These are phyloP conservation scores for Danaus chrysippus DNA, from an alignment of 2,888 invertebrate genomes.

Conservation along the genomic window DNA sequence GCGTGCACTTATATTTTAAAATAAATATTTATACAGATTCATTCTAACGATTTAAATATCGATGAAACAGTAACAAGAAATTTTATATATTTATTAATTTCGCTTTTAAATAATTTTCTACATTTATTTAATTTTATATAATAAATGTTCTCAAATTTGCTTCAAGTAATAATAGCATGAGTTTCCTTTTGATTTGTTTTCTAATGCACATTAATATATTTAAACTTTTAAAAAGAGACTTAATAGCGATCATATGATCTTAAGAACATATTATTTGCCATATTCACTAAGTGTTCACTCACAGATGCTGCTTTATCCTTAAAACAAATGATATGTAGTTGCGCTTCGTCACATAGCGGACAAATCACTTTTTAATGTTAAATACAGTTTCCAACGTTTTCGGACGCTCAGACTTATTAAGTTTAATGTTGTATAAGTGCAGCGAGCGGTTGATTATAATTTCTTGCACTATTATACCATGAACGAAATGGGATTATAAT, in stretches of 20 bases:
- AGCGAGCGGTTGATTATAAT: constrained; percentile 15
- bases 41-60: constrained; percentile 53
- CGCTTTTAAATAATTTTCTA: too few relatives aligned
- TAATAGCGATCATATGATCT: not conserved
- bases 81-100: too few relatives aligned
- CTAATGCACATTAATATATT: too few relatives aligned
- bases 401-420: constrained; percentile 18
- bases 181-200: too few relatives aligned
- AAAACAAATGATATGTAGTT: constrained; percentile 46
- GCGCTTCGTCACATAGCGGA: constrained; percentile 35
- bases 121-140: too few relatives aligned
- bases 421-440: constrained; percentile 24
- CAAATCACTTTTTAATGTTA: constrained; percentile 50
- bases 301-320: constrained; percentile 46
- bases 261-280: constrained; percentile 24
- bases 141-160: too few relatives aligned
- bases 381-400: constrained; percentile 33
- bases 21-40: constrained; percentile 58
- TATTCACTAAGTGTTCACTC: constrained; percentile 27
- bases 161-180: too few relatives aligned
- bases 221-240: too few relatives aligned
- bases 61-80: constrained; percentile 27
- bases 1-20: constrained; percentile 17
- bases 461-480: constrained; percentile 7
- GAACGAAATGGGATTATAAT: constrained; percentile 6